phyloP scores from a whole-genome alignment of 92 coral and sea anemone species.

The Porites divaricata region DNA sequence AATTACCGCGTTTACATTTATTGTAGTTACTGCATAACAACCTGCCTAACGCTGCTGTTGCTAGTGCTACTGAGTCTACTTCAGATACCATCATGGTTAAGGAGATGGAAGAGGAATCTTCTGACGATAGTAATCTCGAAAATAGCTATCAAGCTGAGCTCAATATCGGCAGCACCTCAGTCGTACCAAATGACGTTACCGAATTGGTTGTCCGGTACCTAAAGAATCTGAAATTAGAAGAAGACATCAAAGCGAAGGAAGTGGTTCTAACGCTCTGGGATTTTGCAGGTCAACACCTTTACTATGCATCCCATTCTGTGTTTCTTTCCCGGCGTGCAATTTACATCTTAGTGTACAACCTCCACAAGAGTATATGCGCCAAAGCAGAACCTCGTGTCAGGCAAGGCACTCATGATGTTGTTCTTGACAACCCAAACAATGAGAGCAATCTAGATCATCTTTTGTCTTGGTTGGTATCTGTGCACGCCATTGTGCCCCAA shows the following conservation, averaged over 20 bases:
- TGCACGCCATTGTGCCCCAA: conserved; percentile 61
- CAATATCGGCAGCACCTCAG: neutral
- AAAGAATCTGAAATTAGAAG: conserved; percentile 32
- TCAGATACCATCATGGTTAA: neutral
- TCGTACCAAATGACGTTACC: conserved; percentile 63
- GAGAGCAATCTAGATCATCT: conserved; percentile 81
- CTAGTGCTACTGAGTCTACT: neutral
- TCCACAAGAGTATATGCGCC: neutral
- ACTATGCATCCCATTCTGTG: conserved; percentile 81
- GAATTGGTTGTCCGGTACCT: conserved; percentile 60
- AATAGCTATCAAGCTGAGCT: neutral
- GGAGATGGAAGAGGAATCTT: neutral
- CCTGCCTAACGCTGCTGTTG: neutral
- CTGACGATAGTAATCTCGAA: neutral
- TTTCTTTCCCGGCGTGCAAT: conserved; percentile 72
- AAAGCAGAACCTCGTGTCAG: conserved; percentile 42
- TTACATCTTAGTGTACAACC: conserved; percentile 36
- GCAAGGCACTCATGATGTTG: conserved; percentile 66
- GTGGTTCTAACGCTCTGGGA: conserved; percentile 69
- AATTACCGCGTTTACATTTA: no score
- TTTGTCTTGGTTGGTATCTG: conserved; percentile 79
- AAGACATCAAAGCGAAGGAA: conserved; percentile 38
- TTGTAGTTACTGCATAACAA: neutral
- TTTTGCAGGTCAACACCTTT: conserved; percentile 79
- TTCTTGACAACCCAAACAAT: conserved; percentile 67